Base-by-base conservation (phyloP, 2,113 vertebrate species). In the Saimiri boliviensis region DNA sequence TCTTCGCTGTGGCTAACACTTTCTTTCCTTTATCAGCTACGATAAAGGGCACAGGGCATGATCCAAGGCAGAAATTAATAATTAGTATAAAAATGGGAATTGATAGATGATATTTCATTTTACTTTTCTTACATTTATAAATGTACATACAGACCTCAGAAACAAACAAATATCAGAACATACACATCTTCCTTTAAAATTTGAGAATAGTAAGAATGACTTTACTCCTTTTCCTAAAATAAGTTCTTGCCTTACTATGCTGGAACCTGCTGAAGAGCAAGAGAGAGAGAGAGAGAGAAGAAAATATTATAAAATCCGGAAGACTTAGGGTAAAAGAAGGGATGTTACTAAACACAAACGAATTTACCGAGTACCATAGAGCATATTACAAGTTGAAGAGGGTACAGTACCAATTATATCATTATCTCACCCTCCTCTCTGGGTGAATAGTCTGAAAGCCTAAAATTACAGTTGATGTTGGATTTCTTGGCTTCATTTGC, bases 401-500 rank as follows among this genome's bases (percentile, higher is more conserved):
- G 74, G 63, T 89, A 89, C 71, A 63, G 95, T 96, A 93, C 86
- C 93, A 97, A 97, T 97, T 98, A 96, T 90, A 93, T 68, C 93
- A 96, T 98, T 98, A 96, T 97, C 96, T 97, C 93, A 81, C 81
- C 58, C 95, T 89, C 74, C 90, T 95, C 87, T 93, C 89, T 40
- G 66, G 76, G 77, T 89, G 94, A 93, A 86, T 91, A 85, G 92
- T 88, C 86, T 93, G 95, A 93, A 97, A 97, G 95, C 66, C 70
- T 95, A 47, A 96, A 97, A 95, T 97, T 96, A 86, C 45, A 94
- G 49, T 89, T 87, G 60, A 42, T 97, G 58, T 52, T 96, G 87
- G 79, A 47, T 98, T 97, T 97, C 93, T 96, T 98, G 96, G 95
- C 88, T 98, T 97, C 97, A 86, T 97, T 96, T 97, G 95, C 93